Evolutionary conservation across 2,113 vertebrate species (phyloP).

Genomic region (Catagonus wagneri): DNA sequence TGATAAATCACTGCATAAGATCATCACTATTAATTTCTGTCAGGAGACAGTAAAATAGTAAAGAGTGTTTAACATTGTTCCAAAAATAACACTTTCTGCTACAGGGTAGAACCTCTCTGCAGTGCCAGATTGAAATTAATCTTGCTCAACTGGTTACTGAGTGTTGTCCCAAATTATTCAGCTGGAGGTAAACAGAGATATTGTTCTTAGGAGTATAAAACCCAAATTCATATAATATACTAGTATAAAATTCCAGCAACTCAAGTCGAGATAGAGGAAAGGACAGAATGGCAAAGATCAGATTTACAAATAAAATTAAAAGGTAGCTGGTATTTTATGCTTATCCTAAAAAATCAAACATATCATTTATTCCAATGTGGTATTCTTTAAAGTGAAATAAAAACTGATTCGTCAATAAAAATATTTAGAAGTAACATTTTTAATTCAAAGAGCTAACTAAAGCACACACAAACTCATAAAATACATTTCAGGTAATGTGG

Average conservation of each 20-base stretch:
- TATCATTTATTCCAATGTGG: not conserved
- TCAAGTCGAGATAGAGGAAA: not conserved
- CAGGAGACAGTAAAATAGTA: conserved; percentile 92
- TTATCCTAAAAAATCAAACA: not conserved
- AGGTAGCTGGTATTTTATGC: not conserved
- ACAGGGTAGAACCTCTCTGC: conserved; percentile 89
- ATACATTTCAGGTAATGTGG: not conserved
- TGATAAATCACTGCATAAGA: conserved; percentile 90
- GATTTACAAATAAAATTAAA: not conserved
- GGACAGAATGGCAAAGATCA: not conserved
- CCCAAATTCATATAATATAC: conserved; percentile 47
- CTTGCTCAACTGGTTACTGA: conserved; percentile 86
- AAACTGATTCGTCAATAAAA: not conserved
- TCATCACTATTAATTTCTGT: conserved; percentile 92
- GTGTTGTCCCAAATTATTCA: conserved; percentile 87
- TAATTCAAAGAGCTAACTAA: not conserved
- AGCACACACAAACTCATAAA: not conserved
- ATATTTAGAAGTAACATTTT: not conserved
- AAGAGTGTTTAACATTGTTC: conserved; percentile 88
- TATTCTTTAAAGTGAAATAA: not conserved
- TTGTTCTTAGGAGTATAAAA: conserved; percentile 83
- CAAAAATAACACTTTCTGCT: conserved; percentile 94
- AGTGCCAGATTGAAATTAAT: conserved; percentile 92
- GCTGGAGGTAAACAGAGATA: conserved; percentile 84
- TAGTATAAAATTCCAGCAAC: not conserved